Evolutionary conservation across 2,113 vertebrate genomes (phyloP).

Genomic region (Shinisaurus crocodilurus): DNA sequence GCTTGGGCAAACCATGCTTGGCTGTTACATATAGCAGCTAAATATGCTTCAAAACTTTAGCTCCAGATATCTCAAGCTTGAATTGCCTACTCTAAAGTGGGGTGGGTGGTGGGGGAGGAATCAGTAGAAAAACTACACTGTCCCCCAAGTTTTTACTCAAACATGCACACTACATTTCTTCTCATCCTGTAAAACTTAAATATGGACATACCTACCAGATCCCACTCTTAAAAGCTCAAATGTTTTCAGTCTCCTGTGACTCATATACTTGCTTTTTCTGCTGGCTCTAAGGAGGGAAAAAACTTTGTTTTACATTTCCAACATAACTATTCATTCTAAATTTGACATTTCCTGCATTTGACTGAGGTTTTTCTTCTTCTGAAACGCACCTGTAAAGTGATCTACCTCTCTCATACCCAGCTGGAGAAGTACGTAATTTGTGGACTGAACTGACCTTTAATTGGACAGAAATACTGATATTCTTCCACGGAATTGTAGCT

Average conservation of each 20-base stretch:
- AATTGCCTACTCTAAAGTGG: neutral
- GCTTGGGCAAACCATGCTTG: neutral
- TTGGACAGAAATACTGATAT: neutral
- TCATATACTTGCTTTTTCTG: conserved; percentile 70
- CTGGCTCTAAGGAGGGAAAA: conserved; percentile 57
- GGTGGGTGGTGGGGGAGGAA: neutral
- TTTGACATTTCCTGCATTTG: conserved; percentile 51
- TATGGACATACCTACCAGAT: neutral
- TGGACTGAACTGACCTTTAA: conserved; percentile 21
- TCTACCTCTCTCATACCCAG: conserved; percentile 16
- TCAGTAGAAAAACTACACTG: neutral
- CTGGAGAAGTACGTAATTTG: conserved; percentile 14
- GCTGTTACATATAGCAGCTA: neutral
- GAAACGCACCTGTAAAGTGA: conserved; percentile 44
- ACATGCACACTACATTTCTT: neutral
- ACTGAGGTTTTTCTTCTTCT: conserved; percentile 16
- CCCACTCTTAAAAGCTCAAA: neutral
- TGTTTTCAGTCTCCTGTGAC: conserved; percentile 42
- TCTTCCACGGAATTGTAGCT: neutral
- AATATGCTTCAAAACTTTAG: neutral
- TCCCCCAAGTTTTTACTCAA: neutral
- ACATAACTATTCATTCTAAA: conserved; percentile 46
- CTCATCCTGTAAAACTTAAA: neutral
- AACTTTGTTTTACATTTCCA: conserved; percentile 57
- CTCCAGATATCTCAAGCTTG: neutral